Evolutionary conservation across 30 jellyfish, hydroid and myxozoan genomes (phyloP), one percentile per base, ranked within the genome.

Genomic region (Aurelia sp.): DNA sequence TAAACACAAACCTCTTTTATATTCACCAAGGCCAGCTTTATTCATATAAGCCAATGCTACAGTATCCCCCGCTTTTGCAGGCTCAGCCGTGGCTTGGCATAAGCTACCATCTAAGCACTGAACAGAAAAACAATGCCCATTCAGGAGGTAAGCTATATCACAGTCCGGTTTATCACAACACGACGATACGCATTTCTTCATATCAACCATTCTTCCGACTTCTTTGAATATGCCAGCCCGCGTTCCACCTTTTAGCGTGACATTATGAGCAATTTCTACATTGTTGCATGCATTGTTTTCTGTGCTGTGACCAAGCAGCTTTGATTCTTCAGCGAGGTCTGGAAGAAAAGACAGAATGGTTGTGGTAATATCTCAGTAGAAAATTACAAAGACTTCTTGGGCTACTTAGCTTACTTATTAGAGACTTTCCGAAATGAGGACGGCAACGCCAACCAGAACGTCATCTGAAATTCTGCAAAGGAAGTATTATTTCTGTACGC

Each of bases 151-250:
- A 0, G 98, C 98, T 10, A 93, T 70, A 75, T 93, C 98, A 76
- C 98, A 93, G 33, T 93, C 95, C 19, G 98, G 98, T 41, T 92
- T 70, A 51, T 93, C 98, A 79, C 98, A 93, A 63, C 98, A 93
- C n/a, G 90, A 81, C 10, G 84, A 30, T 4, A 93, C 90, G 44
- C 98, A 93, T 41, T 79, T 84, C 83, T 84, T 89, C 96, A 93
- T 93, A 33, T 78, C 88, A 44, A 52, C 82, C 93, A 90, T 93
- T 52, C 81, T 78, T 19, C 98, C 98, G 20, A 93, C 73, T 57
- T 96, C 93, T 47, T 89, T 89, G 82, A 93, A 88, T 17, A 82
- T 74, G 10, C 98, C 98, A 68, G 98, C 97, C 82, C 89, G 90
- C 66, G 94, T 78, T 47, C 98, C 98, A 40, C 97, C 97, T 77